A percentile compares a stretch with the other conserved stretches of the same genome.
These are phyloP conservation scores for Takifugu ocellatus DNA, from an alignment of 2,797 vertebrate species.

Conservation along the genomic window DNA sequence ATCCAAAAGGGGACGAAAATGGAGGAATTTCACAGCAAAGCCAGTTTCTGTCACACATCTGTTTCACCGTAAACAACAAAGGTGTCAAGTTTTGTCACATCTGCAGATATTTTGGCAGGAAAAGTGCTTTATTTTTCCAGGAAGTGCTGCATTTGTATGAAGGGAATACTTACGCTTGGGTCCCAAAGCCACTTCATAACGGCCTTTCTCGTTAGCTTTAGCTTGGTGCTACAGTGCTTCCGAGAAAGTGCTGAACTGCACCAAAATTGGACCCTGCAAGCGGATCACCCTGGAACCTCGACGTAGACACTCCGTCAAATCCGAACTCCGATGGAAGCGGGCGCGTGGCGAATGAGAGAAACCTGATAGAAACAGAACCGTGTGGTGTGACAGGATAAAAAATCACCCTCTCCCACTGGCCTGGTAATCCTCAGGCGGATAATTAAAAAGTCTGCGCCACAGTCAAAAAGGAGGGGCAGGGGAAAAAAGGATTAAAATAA, in stretches of 20 bases:
- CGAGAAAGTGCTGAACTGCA: background rate
- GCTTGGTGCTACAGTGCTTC: no score
- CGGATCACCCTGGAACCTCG: constrained; percentile 29
- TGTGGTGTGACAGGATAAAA: constrained; percentile 68
- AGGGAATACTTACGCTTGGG: no score
- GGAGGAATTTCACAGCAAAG: constrained; percentile 28
- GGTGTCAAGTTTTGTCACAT: constrained; percentile 36
- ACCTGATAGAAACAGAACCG: constrained; percentile 60
- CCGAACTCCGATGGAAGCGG: constrained; percentile 31
- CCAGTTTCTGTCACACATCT: constrained; percentile 32
- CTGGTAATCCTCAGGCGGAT: constrained; percentile 76
- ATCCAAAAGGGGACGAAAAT: constrained; percentile 33
- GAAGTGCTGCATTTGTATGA: no score
- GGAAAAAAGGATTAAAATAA: constrained; percentile 69
- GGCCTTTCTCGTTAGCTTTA: no score
- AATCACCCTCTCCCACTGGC: constrained; percentile 64
- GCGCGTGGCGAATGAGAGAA: constrained; percentile 50
- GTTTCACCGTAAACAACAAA: constrained; percentile 33
- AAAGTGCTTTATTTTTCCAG: background rate
- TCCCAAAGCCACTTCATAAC: no score
- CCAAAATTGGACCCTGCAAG: background rate
- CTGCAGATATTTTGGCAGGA: constrained; percentile 53
- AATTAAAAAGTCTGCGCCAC: constrained; percentile 79
- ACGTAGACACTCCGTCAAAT: constrained; percentile 27
- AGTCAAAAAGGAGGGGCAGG: constrained; percentile 52